Evolutionary conservation across 2,113 vertebrate species (phyloP).

Genomic region (Tretioscincus oriximinensis): DNA sequence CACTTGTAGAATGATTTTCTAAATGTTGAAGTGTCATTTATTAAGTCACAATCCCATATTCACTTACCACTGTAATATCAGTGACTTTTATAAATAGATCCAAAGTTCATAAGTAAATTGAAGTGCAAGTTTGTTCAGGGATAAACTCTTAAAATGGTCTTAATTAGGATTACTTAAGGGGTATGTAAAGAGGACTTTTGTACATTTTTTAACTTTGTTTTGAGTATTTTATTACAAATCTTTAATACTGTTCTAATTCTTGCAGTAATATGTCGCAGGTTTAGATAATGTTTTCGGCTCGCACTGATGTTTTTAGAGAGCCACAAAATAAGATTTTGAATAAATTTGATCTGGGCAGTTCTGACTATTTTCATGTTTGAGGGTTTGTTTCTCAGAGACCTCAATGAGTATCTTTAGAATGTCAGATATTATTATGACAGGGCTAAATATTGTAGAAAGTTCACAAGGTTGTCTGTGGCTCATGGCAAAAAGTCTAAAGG

Average conservation of each 20-base stretch:
- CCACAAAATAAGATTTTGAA: conserved; percentile 4
- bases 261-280: neutral
- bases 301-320: neutral
- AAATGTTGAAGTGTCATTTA: too few species aligned
- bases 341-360: conserved; percentile 34
- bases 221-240: too few species aligned
- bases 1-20: too few species aligned
- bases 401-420: conserved; percentile 45
- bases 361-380: conserved; percentile 50
- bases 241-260: neutral
- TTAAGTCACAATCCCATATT: too few species aligned
- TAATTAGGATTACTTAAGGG: too few species aligned
- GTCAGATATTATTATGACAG: conserved; percentile 57
- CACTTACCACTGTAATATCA: too few species aligned
- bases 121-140: too few species aligned
- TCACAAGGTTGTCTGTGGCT: conserved; percentile 66
- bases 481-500: conserved; percentile 69
- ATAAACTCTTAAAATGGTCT: too few species aligned
- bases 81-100: too few species aligned
- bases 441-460: conserved; percentile 63
- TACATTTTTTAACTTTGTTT: too few species aligned
- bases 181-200: too few species aligned
- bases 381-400: conserved; percentile 34
- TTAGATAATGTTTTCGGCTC: neutral
- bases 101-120: too few species aligned